Evolutionary conservation across 2,797 vertebrate genomes (phyloP).

Genomic region (Hafferia zeledoni): DNA sequence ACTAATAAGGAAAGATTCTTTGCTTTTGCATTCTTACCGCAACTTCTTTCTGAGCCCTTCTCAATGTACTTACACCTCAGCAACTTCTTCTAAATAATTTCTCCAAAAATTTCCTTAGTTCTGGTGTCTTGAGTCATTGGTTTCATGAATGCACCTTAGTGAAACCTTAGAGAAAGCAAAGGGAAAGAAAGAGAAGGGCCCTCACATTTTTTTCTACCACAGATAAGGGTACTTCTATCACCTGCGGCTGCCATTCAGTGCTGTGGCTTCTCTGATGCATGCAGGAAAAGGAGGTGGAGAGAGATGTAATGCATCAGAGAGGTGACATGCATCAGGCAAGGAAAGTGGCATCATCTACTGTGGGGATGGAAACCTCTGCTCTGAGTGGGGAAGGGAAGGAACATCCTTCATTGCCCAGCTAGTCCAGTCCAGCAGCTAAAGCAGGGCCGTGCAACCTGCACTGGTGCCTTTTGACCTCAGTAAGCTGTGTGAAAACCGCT

Average conservation of each 20-base stretch:
- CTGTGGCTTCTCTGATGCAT: not conserved
- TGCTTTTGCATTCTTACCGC: not conserved
- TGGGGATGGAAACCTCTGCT: not conserved
- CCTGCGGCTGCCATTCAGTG: not conserved
- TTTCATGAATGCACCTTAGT: not conserved
- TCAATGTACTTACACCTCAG: not conserved
- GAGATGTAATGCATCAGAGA: not conserved
- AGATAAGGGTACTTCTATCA: accelerated
- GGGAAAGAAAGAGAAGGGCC: not conserved
- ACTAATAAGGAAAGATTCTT: not conserved
- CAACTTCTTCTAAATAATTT: not conserved
- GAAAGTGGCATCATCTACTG: not conserved
- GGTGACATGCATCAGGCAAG: not conserved
- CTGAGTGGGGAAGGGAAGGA: not conserved
- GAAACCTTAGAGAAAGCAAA: not conserved
- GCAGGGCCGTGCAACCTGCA: not conserved
- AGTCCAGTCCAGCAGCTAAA: not conserved
- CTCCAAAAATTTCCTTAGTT: not conserved
- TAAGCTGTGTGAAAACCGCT: not conserved
- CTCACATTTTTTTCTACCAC: not conserved
- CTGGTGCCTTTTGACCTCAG: not conserved
- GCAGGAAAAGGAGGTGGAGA: not conserved
- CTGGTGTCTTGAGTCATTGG: not conserved
- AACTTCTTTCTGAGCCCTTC: not conserved
- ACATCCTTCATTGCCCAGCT: not conserved